Conservation (phyloP, 2,113 vertebrate genomes). For the Cygnus atratus region DNA sequence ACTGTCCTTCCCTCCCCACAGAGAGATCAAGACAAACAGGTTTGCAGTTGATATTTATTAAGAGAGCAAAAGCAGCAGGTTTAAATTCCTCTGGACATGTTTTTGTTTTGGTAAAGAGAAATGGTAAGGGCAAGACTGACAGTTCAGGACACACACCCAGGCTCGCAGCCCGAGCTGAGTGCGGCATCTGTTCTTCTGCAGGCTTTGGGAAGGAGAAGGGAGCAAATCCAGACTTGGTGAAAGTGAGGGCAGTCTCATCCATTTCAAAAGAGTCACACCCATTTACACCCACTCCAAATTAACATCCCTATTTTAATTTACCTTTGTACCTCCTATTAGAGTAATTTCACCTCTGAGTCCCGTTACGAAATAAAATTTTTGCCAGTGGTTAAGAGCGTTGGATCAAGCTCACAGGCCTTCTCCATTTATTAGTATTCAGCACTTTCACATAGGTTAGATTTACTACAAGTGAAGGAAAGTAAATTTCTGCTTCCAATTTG, state of each 20-base stretch:
- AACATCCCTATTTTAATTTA: conserved; percentile 7
- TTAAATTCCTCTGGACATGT: conserved; percentile 40
- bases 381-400: background rate
- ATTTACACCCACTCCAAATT: background rate
- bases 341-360: background rate
- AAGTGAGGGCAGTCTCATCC: background rate
- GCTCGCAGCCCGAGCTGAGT: background rate
- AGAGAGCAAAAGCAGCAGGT: conserved; percentile 11
- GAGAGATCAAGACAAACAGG: conserved; percentile 57
- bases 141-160: background rate
- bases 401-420: background rate
- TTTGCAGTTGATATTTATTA: conserved; percentile 32
- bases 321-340: background rate
- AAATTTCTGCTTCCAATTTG: background rate
- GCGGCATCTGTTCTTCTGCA: conserved; percentile 7
- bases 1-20: background rate
- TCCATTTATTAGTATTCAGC: background rate
- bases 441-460: background rate
- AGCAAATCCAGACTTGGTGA: background rate
- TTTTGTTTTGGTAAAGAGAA: conserved; percentile 36
- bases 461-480: background rate
- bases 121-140: background rate
- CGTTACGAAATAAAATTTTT: background rate
- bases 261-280: background rate
- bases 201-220: background rate